Conservation (phyloP, 2,888 invertebrate genomes). For the Branchinecta sandiegonensis region DNA sequence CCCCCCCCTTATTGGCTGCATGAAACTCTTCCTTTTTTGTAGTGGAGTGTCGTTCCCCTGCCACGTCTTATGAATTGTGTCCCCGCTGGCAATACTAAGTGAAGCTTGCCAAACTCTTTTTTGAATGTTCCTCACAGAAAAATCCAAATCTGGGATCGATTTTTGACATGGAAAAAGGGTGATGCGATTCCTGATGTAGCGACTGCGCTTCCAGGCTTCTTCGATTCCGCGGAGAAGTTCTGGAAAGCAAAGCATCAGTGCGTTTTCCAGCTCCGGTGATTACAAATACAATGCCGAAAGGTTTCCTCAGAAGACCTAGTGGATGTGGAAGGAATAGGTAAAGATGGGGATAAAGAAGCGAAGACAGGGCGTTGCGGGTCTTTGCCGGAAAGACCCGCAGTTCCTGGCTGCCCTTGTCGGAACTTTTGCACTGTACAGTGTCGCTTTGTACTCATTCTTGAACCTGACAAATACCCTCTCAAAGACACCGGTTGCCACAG, state of each 20-base stretch:
- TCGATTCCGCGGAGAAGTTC: not conserved
- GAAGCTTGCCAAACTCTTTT: too few species aligned
- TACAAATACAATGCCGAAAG: too few species aligned
- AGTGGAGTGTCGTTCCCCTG: too few species aligned
- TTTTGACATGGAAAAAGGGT: not conserved
- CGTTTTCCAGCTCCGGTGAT: too few species aligned
- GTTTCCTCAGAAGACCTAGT: too few species aligned
- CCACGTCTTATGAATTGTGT: too few species aligned
- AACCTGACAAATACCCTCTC: constrained; percentile 2
- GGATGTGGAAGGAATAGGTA: not conserved
- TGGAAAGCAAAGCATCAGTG: too few species aligned
- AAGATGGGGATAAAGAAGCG: not conserved
- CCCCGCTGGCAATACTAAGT: too few species aligned
- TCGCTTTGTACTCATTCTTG: constrained; percentile 1
- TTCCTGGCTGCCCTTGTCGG: constrained; percentile 1
- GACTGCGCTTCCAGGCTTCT: constrained; percentile 12
- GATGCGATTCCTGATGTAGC: not conserved
- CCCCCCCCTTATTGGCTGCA: too few species aligned
- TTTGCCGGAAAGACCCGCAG: constrained; percentile 3
- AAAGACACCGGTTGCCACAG: not conserved
- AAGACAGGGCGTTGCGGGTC: not conserved
- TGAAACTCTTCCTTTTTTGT: too few species aligned
- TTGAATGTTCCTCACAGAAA: too few species aligned
- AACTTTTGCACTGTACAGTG: not conserved
- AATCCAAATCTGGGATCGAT: too few species aligned